Evolutionary conservation across 2,797 vertebrate genomes (phyloP).

Genomic region (Amazona ochrocephala): DNA sequence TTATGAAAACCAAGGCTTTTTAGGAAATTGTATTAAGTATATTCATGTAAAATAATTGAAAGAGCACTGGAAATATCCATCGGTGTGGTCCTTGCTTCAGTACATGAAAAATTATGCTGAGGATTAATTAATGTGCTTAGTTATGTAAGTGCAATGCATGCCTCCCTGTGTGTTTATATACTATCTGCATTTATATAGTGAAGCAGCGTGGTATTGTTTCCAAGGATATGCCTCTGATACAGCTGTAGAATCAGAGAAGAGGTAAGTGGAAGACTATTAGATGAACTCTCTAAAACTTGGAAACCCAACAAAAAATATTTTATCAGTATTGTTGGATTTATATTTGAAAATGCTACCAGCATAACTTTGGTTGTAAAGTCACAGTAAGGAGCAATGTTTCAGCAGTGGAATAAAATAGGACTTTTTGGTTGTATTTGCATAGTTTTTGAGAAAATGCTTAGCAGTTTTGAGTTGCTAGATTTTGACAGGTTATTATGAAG

Average conservation of each 20-base stretch:
- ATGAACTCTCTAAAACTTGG: not conserved
- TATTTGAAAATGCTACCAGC: not conserved
- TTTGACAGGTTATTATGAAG: not conserved
- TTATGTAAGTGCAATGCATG: not conserved
- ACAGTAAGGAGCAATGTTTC: not conserved
- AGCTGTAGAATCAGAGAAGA: not conserved
- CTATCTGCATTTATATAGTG: not conserved
- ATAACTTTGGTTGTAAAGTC: not conserved
- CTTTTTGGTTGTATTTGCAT: not conserved
- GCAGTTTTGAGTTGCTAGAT: not conserved
- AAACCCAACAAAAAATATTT: not conserved
- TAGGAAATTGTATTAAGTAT: not conserved
- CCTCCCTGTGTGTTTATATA: constrained; percentile 4
- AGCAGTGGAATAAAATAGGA: not conserved
- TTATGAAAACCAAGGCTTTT: not conserved
- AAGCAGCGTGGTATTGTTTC: not conserved
- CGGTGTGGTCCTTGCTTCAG: not conserved
- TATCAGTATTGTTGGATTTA: not conserved
- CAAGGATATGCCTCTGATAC: not conserved
- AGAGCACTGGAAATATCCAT: not conserved
- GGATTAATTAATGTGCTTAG: not conserved
- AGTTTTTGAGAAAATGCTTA: not conserved
- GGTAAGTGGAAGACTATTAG: not conserved
- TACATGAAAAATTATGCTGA: not conserved
- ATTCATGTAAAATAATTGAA: not conserved